Base-by-base conservation (phyloP, 2,113 vertebrate species). In the Nyctereutes procyonoides region DNA sequence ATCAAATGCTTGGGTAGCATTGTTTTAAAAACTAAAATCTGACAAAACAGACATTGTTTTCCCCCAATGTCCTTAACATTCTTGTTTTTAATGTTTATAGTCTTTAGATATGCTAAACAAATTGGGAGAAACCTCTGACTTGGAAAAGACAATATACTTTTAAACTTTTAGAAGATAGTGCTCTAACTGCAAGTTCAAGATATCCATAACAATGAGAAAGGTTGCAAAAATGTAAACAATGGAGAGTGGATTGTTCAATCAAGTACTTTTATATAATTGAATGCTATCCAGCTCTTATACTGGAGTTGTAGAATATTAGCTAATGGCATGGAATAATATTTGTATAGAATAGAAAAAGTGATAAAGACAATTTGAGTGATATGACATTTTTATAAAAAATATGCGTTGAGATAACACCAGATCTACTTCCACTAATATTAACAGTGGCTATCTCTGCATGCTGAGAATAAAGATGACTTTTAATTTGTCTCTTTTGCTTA, bases 11-110 rank as follows among this genome's bases (percentile, higher is more conserved):
- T 5, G 6, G 85, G 35, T 88, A 96, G 22, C 8, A 55, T 91
- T 94, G 85, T 95, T 89, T 90, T 56, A 91, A 96, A 95, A 93
- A 82, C 5, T 38, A 81, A 97, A 90, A 90, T n/a, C 87, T 90
- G 76, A 84, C 82, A n/a, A 79, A 86, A 86, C 2, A n/a, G 30
- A 55, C 17, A n/a, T 55, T 67, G 43, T 88, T 93, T 62, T 30
- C 8, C 5, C 62, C 26, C 30, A 93, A 38, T 63, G 13, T 65
- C 81, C 13, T 96, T 63, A 92, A 53, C 11, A 69, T 80, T 90
- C 85, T 92, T 62, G 4, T 62, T 69, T 16, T 88, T 92, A 53
- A 43, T 63, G 28, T 53, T 56, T 95, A 73, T 24, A 48, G 35
- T 88, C 24, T 88, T 94, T 62, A 93, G 20, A 0, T 74, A 76